Base-by-base conservation (phyloP, 2,888 invertebrate species). In the Brachyptera risi region DNA sequence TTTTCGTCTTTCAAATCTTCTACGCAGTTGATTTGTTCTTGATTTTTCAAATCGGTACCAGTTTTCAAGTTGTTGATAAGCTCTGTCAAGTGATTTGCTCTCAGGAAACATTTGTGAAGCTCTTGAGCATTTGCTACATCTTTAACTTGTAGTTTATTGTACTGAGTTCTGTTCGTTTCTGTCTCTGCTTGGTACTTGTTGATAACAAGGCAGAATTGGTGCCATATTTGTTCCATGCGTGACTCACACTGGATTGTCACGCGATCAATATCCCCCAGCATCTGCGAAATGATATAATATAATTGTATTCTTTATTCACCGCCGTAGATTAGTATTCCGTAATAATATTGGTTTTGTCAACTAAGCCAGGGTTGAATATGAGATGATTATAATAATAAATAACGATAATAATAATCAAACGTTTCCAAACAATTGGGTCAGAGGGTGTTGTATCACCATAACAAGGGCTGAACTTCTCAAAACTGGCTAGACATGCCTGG, bases 1-100 rank as follows among this genome's bases (percentile, higher is more conserved):
- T 65, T 66, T 26, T 67, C 65, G 15, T 58, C 63, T 24, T 63
- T 65, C 44, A 69, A 31, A 19, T 63, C 60, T 19, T 64, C 63
- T 15, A 63, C 35, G 11, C 21, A 17, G 4, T n/a, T 5, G 37
- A 13, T 21, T 11, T 54, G 54, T 21, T 54, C 19, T 7, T 54
- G 37, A n/a, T n/a, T n/a, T 11, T 3, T 24, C 47, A 19, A 24
- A n/a, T n/a, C n/a, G n/a, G n/a, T n/a, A n/a, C 47, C 24, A n/a
- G 13, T 19, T 4, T 17, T 23, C 7, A 19, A 13, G 9, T 2
- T n/a, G 24, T 21, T n/a, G 5, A 47, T 7, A 13, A 21, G 47
- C 47, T n/a, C 23, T 4, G 24, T 24, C 24, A 47, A 15, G 2
- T n/a, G n/a, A 37, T 54, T 23, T 3, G 9, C 54, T 7, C 19